A percentile compares a stretch with the other conserved stretches of the same genome.
Conservation (phyloP, 2,888 invertebrate genomes). For the Netelia melanura region DNA sequence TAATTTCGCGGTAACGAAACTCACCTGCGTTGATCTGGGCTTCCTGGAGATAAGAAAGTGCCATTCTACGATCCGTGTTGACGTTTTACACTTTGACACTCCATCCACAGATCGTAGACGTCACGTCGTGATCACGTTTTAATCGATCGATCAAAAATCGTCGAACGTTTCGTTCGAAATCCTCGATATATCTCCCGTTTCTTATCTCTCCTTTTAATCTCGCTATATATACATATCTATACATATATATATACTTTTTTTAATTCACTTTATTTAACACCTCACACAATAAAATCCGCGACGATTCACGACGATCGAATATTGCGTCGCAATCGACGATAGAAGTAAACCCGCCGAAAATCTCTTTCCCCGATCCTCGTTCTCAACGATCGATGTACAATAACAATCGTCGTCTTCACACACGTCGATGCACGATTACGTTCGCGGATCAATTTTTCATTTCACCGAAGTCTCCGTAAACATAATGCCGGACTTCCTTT, state of each 20-base stretch:
- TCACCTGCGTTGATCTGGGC: conserved; percentile 81
- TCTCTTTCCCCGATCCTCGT: neutral
- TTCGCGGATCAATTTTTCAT: conserved; percentile 2
- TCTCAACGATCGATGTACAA: neutral
- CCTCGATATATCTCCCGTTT: neutral
- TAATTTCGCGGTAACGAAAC: conserved; percentile 36
- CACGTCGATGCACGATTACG: conserved; percentile 23
- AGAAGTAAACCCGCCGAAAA: neutral
- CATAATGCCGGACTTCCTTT: neutral
- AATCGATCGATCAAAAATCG: neutral
- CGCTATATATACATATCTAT: neutral
- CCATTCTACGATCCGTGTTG: conserved; percentile 81
- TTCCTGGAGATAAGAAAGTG: conserved; percentile 81
- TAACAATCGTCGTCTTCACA: conserved; percentile 15
- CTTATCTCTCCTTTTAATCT: neutral
- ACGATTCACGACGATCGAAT: conserved; percentile 1
- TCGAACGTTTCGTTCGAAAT: neutral
- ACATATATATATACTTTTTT: neutral
- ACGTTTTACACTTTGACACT: conserved; percentile 79
- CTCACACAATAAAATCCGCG: conserved; percentile 4
- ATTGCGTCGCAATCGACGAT: neutral
- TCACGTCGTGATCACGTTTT: neutral
- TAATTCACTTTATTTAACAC: neutral
- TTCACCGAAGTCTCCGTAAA: conserved; percentile 36
- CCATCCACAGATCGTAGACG: conserved; percentile 75